Conservation (phyloP, 2,113 vertebrate species). For the Tenrec ecaudatus region DNA sequence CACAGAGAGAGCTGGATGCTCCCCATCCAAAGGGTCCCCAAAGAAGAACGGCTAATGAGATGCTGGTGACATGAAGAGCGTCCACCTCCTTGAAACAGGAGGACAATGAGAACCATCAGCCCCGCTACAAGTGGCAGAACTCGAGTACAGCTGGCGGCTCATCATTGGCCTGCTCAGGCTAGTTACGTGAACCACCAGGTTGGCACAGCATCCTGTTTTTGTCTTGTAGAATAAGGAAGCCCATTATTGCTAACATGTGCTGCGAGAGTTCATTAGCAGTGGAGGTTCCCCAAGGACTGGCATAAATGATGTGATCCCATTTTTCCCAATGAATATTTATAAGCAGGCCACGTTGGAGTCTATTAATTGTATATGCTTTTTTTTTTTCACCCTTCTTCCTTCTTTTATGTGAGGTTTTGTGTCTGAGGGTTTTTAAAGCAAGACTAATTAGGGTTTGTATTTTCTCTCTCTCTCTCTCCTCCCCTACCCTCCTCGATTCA, state of each 20-base stretch:
- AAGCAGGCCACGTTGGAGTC: constrained; percentile 83
- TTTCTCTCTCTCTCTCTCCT: neutral
- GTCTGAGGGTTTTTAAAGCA: constrained; percentile 86
- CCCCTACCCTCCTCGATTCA: constrained; percentile 54
- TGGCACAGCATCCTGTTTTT: constrained; percentile 84
- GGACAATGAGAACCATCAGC: constrained; percentile 69
- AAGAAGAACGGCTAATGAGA: neutral
- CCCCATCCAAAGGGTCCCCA: neutral
- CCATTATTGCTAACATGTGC: constrained; percentile 88
- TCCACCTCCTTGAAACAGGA: neutral
- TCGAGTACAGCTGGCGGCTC: constrained; percentile 77
- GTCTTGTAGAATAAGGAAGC: constrained; percentile 88
- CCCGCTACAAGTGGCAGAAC: constrained; percentile 62
- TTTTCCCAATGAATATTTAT: constrained; percentile 89
- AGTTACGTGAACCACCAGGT: constrained; percentile 84
- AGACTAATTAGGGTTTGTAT: constrained; percentile 85
- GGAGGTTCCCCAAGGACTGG: constrained; percentile 83
- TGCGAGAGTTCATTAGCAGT: constrained; percentile 82
- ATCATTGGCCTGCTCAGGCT: constrained; percentile 75
- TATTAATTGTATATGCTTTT: constrained; percentile 77
- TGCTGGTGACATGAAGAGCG: neutral
- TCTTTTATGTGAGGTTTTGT: constrained; percentile 85
- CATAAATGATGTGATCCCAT: constrained; percentile 85
- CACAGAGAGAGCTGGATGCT: neutral
- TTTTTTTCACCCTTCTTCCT: constrained; percentile 21